Evolutionary conservation across 1,140 invertebrate species (phyloP), one percentile per base, ranked within the genome.

Genomic region (Metopolophium dirhodum): DNA sequence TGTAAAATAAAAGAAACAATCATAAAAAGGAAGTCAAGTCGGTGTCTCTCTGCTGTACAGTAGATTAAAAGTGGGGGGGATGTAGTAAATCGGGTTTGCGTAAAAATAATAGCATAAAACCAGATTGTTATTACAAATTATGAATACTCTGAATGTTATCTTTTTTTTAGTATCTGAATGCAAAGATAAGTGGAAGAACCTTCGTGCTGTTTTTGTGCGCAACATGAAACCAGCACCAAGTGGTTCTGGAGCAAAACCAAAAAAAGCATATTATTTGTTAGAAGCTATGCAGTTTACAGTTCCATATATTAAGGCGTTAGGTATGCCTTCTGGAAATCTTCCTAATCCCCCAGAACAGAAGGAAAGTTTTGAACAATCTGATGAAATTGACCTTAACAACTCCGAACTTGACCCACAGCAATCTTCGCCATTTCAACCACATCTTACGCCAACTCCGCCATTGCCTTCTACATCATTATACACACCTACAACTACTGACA

Each of bases 241-340:
- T 41, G 22, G 35, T 41, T 37, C 35, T 37, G 37, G 82, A 83
- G 35, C 82, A 41, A 83, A 83, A 83, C 18, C 82, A 83, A 83
- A 83, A 7, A 83, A 83, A 41, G 37, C 82, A 83, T 83, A 83
- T 41, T 83, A 83, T 41, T 83, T 83, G 41, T 83, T 83, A 23
- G 82, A 83, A 83, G 37, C 82, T 83, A 83, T 83, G 82, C 82
- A 83, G 35, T 41, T 83, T 83, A 83, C 37, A 83, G 82, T 83
- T 37, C 37, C 82, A 83, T 83, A 83, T 41, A 83, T 83, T 83
- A 37, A 83, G 35, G 22, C 82, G 35, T 83, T 83, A 83, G 82
- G 37, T 26, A 7, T 83, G 20, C 82, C 37, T 83, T 83, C 22
- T 1, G 82, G 82, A 83, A 83, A 83, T 83, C 77, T 83, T 83